Conservation (phyloP, 2,888 invertebrate species). For the Trachelus troglodyta region DNA sequence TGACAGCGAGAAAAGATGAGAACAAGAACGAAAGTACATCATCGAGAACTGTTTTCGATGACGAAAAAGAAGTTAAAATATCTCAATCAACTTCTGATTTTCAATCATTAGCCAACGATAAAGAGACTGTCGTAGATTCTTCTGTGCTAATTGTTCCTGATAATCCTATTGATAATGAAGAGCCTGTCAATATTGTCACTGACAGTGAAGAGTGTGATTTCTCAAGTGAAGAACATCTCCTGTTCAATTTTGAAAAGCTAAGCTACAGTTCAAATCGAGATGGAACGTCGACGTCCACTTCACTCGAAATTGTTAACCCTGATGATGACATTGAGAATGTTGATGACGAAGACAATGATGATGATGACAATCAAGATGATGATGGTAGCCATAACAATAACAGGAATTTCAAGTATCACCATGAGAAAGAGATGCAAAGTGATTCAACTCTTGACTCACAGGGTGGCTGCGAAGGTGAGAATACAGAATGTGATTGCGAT, state of each 20-base stretch:
- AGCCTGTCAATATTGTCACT: not conserved
- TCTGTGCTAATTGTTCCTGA: not conserved
- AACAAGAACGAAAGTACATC: not conserved
- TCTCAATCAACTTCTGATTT: not conserved
- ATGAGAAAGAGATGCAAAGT: not conserved
- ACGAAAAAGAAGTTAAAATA: not conserved
- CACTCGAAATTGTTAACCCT: conserved; percentile 5
- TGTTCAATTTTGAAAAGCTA: not conserved
- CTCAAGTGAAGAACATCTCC: not conserved
- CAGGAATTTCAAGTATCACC: not conserved
- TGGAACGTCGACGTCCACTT: not conserved
- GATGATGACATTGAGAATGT: conserved; percentile 14
- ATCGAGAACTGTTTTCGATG: not conserved
- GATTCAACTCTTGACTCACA: not conserved
- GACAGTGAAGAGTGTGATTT: not conserved
- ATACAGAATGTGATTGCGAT: conserved; percentile 40
- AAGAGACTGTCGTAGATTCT: not conserved
- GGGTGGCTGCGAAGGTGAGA: conserved; percentile 34
- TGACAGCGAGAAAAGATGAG: not conserved
- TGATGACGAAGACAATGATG: conserved; percentile 2
- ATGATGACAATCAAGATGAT: conserved; percentile 10
- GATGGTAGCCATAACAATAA: not conserved
- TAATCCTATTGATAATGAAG: not conserved
- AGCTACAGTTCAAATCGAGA: not conserved
- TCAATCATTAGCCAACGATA: not conserved